Conservation (phyloP, 1,140 invertebrate genomes). For the Sminthurides bifidus region DNA sequence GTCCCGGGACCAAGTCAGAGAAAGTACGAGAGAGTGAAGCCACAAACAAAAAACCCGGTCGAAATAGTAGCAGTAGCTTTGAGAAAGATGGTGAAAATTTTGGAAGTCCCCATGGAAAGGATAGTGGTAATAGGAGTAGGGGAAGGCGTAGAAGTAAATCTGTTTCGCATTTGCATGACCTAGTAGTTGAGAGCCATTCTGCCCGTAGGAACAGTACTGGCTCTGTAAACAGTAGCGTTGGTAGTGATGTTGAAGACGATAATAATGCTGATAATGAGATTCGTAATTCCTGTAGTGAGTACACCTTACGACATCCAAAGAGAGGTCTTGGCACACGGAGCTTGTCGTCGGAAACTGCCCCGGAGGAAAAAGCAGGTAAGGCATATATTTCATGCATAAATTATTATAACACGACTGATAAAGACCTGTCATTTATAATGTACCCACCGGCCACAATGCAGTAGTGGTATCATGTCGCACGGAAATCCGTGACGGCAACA, state of each 20-base stretch:
- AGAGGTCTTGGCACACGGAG: slow-evolving; percentile 64
- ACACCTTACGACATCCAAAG: slow-evolving; percentile 37
- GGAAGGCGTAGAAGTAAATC: no score
- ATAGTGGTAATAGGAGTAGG: slow-evolving; percentile 10
- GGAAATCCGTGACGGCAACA: neutral
- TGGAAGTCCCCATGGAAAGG: no score
- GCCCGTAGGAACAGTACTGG: slow-evolving; percentile 10
- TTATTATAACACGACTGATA: no score
- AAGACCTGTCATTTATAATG: no score
- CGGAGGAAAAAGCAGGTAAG: slow-evolving; percentile 72
- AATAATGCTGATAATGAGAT: slow-evolving; percentile 34
- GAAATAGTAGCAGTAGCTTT: neutral
- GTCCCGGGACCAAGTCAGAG: no score
- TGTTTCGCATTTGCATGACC: no score
- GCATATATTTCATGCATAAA: slow-evolving; percentile 11
- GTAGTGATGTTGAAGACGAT: slow-evolving; percentile 15
- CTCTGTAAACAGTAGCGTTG: slow-evolving; percentile 3
- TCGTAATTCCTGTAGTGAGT: slow-evolving; percentile 35
- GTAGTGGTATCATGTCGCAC: neutral
- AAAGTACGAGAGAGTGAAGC: no score
- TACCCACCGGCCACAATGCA: neutral
- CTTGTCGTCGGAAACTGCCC: slow-evolving; percentile 62
- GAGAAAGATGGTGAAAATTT: slow-evolving; percentile 6
- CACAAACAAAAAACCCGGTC: no score
- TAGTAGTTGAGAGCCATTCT: no score